Conservation (phyloP, 2,888 invertebrate species). For the Perizoma flavofasciatum region DNA sequence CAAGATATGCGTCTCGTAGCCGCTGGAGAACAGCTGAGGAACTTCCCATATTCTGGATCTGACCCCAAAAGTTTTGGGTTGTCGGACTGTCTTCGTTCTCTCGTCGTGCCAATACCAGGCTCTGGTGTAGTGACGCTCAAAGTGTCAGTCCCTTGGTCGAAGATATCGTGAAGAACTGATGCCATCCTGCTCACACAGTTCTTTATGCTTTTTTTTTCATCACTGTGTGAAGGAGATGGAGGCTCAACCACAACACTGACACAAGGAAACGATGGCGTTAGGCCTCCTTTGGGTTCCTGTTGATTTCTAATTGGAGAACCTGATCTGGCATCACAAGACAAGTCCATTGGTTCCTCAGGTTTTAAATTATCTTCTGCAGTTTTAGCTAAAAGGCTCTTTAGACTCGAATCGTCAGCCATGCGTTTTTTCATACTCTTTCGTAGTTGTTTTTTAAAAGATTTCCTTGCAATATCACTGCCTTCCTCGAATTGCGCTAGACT, state of each 20-base stretch:
- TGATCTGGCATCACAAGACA: conserved; percentile 32
- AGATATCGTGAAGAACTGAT: conserved; percentile 74
- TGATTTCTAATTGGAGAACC: conserved; percentile 27
- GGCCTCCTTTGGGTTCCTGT: conserved; percentile 32
- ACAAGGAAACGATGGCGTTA: conserved; percentile 79
- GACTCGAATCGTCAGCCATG: conserved; percentile 55
- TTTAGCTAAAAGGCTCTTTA: conserved; percentile 66
- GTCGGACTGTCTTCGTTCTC: conserved; percentile 79
- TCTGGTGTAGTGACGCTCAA: conserved; percentile 74
- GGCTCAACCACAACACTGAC: conserved; percentile 90
- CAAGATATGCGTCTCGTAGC: conserved; percentile 95
- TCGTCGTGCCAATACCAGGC: conserved; percentile 71
- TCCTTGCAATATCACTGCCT: conserved; percentile 91
- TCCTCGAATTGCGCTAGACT: conserved; percentile 93
- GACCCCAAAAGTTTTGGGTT: conserved; percentile 85
- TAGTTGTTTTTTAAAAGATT: conserved; percentile 86
- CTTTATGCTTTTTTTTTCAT: conserved; percentile 78
- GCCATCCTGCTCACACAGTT: conserved; percentile 73
- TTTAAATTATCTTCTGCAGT: conserved; percentile 59
- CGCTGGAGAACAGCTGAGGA: conserved; percentile 90
- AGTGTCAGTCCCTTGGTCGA: conserved; percentile 73
- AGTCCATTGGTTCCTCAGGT: conserved; percentile 40
- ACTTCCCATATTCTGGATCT: conserved; percentile 86
- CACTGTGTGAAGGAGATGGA: conserved; percentile 88
- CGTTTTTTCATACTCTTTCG: conserved; percentile 76